Evolutionary conservation across 2,797 vertebrate species (phyloP), one percentile per base, ranked within the genome.

Genomic region (Cirrhinus molitorella): DNA sequence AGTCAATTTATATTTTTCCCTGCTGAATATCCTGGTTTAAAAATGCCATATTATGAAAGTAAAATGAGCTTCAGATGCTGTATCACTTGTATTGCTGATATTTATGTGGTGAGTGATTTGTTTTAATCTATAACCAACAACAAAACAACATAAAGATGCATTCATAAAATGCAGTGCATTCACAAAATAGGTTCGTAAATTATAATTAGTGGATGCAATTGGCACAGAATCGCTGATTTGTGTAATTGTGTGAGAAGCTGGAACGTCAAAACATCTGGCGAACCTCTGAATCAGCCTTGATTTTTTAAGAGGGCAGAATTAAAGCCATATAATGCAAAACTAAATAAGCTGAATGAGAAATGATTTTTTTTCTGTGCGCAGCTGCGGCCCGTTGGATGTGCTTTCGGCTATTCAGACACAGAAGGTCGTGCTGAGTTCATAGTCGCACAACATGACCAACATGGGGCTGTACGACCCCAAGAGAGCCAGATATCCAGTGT

Each of bases 211-310:
- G 19, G 55, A 61, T 4, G 3, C 25, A 74, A 31, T 63, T 77
- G 5, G 57, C 57, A 77, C 17, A 28, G 23, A 47, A 28, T 45
- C 45, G 37, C 28, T 59, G 66, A 70, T 70, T 80, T 66, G 37
- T 55, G n/a, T 57, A 14, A 70, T 80, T 80, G 66, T 70, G 79
- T 45, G 17, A 13, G 34, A 70, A 40, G 31, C 61, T 79, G 19
- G 61, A 53, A 66, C 7, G 16, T 70, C 51, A 45, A 55, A 57
- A 28, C 66, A 55, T 43, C 65, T 68, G 78, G 34, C 67, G 45
- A 11, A 59, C n/a, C 25, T 53, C 55, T 81, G 55, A 81, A 81
- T 81, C 67, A 28, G 19, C 12, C 17, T 4, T 80, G 79, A 70
- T 80, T 80, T 80, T 40, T 45, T 53, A 23, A 59, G 57, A 61